These are phyloP conservation scores for Pristionchus arcanus DNA, from an alignment of 2,888 invertebrate genomes.

Conservation along the genomic window DNA sequence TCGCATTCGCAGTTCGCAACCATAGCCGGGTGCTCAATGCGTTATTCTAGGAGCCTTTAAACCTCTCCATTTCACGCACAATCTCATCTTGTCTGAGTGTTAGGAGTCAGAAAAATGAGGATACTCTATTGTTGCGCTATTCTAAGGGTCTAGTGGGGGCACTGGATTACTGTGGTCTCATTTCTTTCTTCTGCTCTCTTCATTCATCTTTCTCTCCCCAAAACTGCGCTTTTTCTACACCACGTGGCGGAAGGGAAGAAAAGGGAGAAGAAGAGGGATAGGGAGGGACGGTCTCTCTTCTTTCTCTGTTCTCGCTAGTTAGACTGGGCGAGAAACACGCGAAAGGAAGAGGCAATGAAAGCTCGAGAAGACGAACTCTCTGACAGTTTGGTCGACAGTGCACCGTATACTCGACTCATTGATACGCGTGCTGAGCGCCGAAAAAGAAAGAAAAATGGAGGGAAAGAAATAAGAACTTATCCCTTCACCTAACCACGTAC, in stretches of 20 bases:
- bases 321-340: not conserved
- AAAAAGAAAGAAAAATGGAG: slow-evolving; percentile 35
- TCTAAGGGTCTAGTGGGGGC: not conserved
- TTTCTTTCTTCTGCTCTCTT: not conserved
- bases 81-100: not conserved
- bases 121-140: not conserved
- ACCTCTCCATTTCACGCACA: not conserved
- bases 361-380: not conserved
- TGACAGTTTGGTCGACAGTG: slow-evolving; percentile 34
- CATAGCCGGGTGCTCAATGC: not conserved
- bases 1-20: not conserved
- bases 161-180: slow-evolving; percentile 11
- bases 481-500: slow-evolving; percentile 4
- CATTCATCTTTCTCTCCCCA: not conserved
- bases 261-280: not conserved
- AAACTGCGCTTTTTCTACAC: slow-evolving; percentile 39
- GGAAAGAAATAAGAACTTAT: slow-evolving; percentile 11
- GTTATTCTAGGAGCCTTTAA: not conserved
- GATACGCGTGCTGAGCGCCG: not conserved
- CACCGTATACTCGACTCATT: slow-evolving; percentile 15
- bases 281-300: not conserved
- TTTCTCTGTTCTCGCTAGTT: not conserved
- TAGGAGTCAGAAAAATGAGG: not conserved
- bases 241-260: slow-evolving; percentile 28
- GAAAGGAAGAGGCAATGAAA: not conserved